These are phyloP conservation scores for Lasioglossum vierecki DNA, from an alignment of 2,888 invertebrate genomes.

Conservation along the genomic window DNA sequence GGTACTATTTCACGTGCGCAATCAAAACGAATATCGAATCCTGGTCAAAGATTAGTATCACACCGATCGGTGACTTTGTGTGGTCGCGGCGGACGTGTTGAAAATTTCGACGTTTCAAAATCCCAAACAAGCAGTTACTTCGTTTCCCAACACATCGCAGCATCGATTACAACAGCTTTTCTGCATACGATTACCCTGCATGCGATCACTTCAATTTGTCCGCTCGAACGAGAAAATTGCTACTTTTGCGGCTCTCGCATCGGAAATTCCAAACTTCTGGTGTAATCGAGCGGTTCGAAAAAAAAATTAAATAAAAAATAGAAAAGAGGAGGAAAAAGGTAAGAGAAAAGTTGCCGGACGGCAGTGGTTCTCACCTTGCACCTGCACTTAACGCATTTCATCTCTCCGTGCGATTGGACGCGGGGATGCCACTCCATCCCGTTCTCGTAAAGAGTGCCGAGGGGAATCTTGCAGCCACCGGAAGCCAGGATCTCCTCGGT, in stretches of 20 bases:
- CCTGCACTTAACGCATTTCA: conserved; percentile 95
- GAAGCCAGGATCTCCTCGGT: conserved; percentile 90
- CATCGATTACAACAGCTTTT: not conserved
- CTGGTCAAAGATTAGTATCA: not conserved
- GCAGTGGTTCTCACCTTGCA: conserved; percentile 89
- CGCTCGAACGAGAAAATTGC: not conserved
- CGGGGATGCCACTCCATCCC: conserved; percentile 95
- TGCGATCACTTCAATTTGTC: not conserved
- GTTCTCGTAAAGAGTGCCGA: conserved; percentile 87
- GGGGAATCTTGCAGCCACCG: conserved; percentile 93
- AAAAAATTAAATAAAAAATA: not conserved
- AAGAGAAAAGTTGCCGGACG: not conserved
- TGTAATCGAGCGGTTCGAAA: not conserved
- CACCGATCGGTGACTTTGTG: not conserved
- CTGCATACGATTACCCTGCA: not conserved
- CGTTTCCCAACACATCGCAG: not conserved
- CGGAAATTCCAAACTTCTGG: not conserved
- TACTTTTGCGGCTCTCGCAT: not conserved
- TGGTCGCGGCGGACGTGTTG: not conserved
- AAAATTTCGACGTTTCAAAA: not conserved
- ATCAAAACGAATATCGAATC: not conserved
- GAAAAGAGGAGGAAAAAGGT: not conserved
- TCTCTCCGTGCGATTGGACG: conserved; percentile 93
- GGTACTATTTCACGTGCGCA: too few species aligned
- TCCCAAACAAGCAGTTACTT: not conserved